phyloP scores from a whole-genome alignment of 2,113 vertebrate genomes.

The Actenoides lindsayi region DNA sequence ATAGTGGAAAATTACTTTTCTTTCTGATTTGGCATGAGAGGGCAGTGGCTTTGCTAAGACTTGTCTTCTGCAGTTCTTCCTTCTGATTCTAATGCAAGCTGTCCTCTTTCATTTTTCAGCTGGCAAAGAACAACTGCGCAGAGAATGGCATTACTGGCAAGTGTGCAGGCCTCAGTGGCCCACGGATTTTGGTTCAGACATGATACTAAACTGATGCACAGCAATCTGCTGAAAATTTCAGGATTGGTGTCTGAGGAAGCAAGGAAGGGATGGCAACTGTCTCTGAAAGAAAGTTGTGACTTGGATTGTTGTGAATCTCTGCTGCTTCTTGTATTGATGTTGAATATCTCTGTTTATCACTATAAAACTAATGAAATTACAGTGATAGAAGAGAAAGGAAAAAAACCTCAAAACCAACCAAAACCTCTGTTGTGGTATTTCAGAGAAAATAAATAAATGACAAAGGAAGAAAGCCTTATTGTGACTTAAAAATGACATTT shows the following conservation, averaged over 20 bases:
- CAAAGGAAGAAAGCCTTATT: background rate
- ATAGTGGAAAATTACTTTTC: background rate
- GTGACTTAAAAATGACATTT: background rate
- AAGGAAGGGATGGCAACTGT: background rate
- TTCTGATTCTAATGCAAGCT: background rate
- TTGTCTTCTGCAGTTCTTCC: conserved; percentile 1
- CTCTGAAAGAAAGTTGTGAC: background rate
- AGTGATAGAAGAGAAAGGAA: background rate
- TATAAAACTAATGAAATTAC: background rate
- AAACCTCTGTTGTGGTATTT: background rate
- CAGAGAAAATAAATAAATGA: background rate
- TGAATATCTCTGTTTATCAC: background rate
- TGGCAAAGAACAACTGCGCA: background rate
- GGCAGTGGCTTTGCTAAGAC: background rate
- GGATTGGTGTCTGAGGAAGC: background rate
- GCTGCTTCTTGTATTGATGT: background rate
- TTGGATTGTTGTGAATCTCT: background rate
- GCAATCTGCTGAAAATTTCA: background rate
- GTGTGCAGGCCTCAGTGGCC: background rate
- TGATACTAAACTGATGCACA: background rate
- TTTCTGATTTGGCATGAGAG: background rate
- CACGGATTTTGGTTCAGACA: background rate
- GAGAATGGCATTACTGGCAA: background rate
- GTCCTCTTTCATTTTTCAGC: background rate
- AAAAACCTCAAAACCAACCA: background rate